Percentiles rank a stretch among this genome's conserved stretches.
Evolutionary conservation across 92 coral and sea anemone species (phyloP).

Genomic region (Phenganax marumi): DNA sequence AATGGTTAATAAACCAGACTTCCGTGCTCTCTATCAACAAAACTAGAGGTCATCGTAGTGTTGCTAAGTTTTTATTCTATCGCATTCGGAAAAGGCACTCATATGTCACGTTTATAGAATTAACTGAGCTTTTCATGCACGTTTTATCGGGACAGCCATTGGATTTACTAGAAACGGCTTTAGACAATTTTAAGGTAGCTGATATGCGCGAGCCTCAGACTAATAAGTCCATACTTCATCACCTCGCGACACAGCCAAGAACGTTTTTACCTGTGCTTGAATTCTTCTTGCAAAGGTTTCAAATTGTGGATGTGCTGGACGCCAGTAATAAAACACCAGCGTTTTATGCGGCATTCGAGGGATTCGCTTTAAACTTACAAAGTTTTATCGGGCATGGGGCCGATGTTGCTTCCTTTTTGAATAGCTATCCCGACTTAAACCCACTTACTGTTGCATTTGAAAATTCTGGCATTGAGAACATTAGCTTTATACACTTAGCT

Average conservation of each 20-base stretch:
- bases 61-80: conserved; percentile 20
- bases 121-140: conserved; percentile 44
- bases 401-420: conserved; percentile 39
- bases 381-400: conserved; percentile 57
- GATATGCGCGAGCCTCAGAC: conserved; percentile 30
- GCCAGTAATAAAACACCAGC: conserved; percentile 67
- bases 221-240: conserved; percentile 50
- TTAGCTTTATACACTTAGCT: conserved; percentile 67
- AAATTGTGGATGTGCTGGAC: conserved; percentile 49
- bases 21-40: conserved; percentile 22
- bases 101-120: conserved; percentile 3
- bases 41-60: conserved; percentile 38
- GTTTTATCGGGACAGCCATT: conserved; percentile 28
- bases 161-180: not conserved
- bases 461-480: conserved; percentile 37
- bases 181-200: conserved; percentile 29
- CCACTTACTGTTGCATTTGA: not conserved
- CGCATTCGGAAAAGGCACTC: conserved; percentile 1
- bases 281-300: conserved; percentile 51
- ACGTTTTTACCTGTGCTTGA: conserved; percentile 35
- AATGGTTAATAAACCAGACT: conserved; percentile 59
- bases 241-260: conserved; percentile 52
- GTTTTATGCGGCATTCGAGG: conserved; percentile 61
- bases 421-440: not conserved
- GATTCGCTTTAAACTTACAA: conserved; percentile 54